Evolutionary conservation across 2,888 invertebrate genomes (phyloP).

Genomic region (Crematogaster levior): DNA sequence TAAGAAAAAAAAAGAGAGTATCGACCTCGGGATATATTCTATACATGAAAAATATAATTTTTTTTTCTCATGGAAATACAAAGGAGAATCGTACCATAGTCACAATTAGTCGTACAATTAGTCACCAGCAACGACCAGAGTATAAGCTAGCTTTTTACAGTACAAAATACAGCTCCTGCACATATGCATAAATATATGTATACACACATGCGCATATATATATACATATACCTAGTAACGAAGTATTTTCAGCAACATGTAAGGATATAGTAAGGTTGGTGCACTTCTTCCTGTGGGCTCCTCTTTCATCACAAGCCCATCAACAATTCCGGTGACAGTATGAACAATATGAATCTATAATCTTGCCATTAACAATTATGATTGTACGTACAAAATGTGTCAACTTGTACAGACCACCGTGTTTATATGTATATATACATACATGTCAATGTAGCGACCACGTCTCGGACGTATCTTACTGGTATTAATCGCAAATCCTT

Average conservation of each 20-base stretch:
- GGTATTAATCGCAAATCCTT: slow-evolving; percentile 38
- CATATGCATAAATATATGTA: slow-evolving; percentile 78
- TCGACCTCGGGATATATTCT: slow-evolving; percentile 50
- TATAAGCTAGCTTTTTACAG: slow-evolving; percentile 84
- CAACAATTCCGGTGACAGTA: slow-evolving; percentile 65
- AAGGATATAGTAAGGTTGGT: slow-evolving; percentile 80
- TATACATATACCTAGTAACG: slow-evolving; percentile 82
- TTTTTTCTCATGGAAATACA: slow-evolving; percentile 66
- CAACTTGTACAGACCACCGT: slow-evolving; percentile 75
- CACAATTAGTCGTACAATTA: slow-evolving; percentile 75
- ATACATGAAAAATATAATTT: slow-evolving; percentile 72
- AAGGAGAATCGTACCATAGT: slow-evolving; percentile 65
- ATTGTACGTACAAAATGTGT: slow-evolving; percentile 79
- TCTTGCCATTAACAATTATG: slow-evolving; percentile 69
- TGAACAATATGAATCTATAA: slow-evolving; percentile 68
- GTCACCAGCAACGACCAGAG: slow-evolving; percentile 83
- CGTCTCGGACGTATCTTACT: slow-evolving; percentile 54
- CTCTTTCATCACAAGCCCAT: slow-evolving; percentile 51
- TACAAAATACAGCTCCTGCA: slow-evolving; percentile 85
- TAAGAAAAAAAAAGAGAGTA: slow-evolving; percentile 52
- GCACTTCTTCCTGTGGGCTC: slow-evolving; percentile 41
- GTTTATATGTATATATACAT: slow-evolving; percentile 73
- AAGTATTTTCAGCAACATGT: slow-evolving; percentile 79
- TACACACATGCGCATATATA: slow-evolving; percentile 74
- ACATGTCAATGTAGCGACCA: slow-evolving; percentile 61